Evolutionary conservation across 1,140 invertebrate species (phyloP).

Genomic region (Elymnias hypermnestra): DNA sequence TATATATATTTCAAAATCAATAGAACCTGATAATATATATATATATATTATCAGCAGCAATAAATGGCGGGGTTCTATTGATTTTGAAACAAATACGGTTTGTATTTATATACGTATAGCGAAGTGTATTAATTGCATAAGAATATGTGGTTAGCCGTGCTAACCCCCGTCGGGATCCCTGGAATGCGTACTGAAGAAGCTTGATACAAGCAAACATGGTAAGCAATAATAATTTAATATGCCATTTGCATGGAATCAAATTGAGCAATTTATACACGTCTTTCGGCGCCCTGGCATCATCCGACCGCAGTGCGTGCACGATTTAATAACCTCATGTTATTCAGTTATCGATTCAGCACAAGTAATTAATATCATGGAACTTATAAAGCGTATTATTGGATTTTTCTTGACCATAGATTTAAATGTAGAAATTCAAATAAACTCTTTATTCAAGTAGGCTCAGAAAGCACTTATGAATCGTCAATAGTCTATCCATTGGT

Average conservation of each 20-base stretch:
- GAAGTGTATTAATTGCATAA: conserved; percentile 26
- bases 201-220: conserved; percentile 32
- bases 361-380: conserved; percentile 39
- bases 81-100: too few relatives aligned
- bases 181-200: conserved; percentile 51
- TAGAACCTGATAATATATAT: too few relatives aligned
- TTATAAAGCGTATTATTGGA: not conserved
- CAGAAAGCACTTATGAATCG: too few relatives aligned
- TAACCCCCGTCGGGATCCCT: conserved; percentile 34
- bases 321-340: conserved; percentile 46
- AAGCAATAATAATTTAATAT: conserved; percentile 61
- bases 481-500: too few relatives aligned
- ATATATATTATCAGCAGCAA: too few relatives aligned
- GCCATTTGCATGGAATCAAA: conserved; percentile 53
- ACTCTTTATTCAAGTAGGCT: too few relatives aligned
- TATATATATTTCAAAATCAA: too few relatives aligned
- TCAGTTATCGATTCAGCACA: conserved; percentile 29
- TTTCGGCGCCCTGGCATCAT: conserved; percentile 31
- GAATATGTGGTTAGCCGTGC: conserved; percentile 16
- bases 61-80: too few relatives aligned
- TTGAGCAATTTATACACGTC: conserved; percentile 69
- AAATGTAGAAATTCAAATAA: too few relatives aligned
- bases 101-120: too few relatives aligned
- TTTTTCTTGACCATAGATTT: too few relatives aligned
- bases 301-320: conserved; percentile 26